Conservation (phyloP, 2,888 invertebrate genomes). For the Erebia ligea region DNA sequence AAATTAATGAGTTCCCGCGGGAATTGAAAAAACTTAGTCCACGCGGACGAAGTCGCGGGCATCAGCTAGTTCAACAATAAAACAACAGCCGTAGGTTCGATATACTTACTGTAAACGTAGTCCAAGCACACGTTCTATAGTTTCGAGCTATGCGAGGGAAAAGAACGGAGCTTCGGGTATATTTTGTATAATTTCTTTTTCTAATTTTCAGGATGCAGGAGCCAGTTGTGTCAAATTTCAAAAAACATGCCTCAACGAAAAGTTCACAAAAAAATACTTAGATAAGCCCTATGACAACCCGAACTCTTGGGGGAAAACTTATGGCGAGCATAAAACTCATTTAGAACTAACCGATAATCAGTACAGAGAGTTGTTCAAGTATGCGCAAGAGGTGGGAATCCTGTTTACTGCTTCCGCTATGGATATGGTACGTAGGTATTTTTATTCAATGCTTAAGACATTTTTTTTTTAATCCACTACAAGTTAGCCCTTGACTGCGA, state of each 20-base stretch:
- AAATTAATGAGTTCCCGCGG: too few species aligned
- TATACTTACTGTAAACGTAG: too few species aligned
- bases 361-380: conserved; percentile 85
- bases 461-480: too few species aligned
- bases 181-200: not conserved
- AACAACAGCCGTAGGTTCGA: too few species aligned
- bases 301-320: conserved; percentile 91
- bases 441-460: too few species aligned
- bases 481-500: too few species aligned
- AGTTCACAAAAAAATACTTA: conserved; percentile 88
- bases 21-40: too few species aligned
- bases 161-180: too few species aligned
- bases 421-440: conserved; percentile 85
- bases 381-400: conserved; percentile 85
- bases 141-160: too few species aligned
- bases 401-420: conserved; percentile 91
- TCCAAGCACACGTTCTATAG: too few species aligned
- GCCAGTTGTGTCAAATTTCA: conserved; percentile 94
- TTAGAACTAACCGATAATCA: conserved; percentile 89
- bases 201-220: conserved; percentile 84
- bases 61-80: too few species aligned
- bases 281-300: conserved; percentile 83
- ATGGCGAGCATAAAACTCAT: conserved; percentile 89
- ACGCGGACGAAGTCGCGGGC: too few species aligned
- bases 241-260: conserved; percentile 88